These are phyloP conservation scores for Poeciliopsis turneri DNA, from an alignment of 2,797 vertebrate species.

Conservation along the genomic window DNA sequence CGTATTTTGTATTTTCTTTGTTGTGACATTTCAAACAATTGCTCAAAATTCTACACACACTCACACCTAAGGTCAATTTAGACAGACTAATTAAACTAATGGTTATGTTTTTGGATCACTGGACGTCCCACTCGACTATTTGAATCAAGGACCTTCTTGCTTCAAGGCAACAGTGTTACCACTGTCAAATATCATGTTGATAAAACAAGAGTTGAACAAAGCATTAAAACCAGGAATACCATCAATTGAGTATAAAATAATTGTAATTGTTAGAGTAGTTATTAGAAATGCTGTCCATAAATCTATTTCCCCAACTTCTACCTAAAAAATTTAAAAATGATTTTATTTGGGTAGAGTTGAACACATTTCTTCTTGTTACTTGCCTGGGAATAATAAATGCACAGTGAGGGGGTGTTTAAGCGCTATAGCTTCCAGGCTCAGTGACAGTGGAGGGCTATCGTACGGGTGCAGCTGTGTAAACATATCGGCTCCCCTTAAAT, in stretches of 20 bases:
- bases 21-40: no score
- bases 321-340: neutral
- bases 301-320: neutral
- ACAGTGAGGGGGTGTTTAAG: slow-evolving; percentile 39
- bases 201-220: neutral
- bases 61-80: no score
- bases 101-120: neutral
- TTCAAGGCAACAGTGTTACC: neutral
- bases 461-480: slow-evolving; percentile 53
- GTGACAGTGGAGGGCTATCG: slow-evolving; percentile 42
- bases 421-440: slow-evolving; percentile 37
- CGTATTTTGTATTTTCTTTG: no score
- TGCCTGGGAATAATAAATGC: slow-evolving; percentile 30
- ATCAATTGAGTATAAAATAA: neutral
- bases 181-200: neutral
- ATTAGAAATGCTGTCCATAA: neutral
- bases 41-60: no score
- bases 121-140: neutral
- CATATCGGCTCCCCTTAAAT: slow-evolving; percentile 42
- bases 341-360: slow-evolving; percentile 9
- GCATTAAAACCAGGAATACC: neutral
- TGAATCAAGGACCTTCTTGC: neutral
- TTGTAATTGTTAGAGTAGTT: neutral
- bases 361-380: slow-evolving; percentile 28
- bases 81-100: no score